These are phyloP conservation scores for Echinometra lucunter DNA, from an alignment of 53 echinoderm and acorn worm species.

Conservation along the genomic window DNA sequence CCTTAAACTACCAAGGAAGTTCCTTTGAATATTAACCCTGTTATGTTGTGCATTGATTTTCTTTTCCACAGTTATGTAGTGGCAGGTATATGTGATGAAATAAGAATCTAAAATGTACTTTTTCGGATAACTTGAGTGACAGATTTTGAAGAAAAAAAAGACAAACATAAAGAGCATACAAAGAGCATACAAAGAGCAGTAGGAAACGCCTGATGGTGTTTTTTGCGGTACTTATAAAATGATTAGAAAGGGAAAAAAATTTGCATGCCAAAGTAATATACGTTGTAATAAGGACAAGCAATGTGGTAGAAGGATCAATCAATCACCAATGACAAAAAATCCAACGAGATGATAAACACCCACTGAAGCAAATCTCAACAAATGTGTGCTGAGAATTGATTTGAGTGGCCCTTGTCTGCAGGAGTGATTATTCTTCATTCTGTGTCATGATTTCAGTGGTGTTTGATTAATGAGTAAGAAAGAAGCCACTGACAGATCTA, in stretches of 20 bases:
- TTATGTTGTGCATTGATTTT: too few species aligned
- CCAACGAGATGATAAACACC: neutral
- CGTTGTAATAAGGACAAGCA: neutral
- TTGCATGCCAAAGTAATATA: neutral
- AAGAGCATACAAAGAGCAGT: too few species aligned
- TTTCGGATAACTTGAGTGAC: too few species aligned
- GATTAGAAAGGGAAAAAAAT: neutral
- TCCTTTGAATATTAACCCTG: too few species aligned
- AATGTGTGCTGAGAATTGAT: neutral
- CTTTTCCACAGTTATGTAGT: too few species aligned
- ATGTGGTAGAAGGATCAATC: conserved; percentile 28
- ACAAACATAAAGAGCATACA: too few species aligned
- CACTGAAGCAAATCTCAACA: conserved; percentile 7
- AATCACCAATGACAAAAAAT: neutral
- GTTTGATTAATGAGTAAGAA: neutral
- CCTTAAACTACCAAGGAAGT: too few species aligned
- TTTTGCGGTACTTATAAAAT: too few species aligned
- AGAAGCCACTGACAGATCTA: neutral
- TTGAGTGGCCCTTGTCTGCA: neutral
- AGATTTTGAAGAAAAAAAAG: too few species aligned
- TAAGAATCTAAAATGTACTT: too few species aligned
- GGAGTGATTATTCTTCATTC: neutral
- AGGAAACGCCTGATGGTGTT: too few species aligned
- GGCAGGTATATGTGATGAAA: too few species aligned
- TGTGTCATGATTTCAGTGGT: neutral